phyloP scores from a whole-genome alignment of 1,140 invertebrate species.

The Bombus confusus region DNA sequence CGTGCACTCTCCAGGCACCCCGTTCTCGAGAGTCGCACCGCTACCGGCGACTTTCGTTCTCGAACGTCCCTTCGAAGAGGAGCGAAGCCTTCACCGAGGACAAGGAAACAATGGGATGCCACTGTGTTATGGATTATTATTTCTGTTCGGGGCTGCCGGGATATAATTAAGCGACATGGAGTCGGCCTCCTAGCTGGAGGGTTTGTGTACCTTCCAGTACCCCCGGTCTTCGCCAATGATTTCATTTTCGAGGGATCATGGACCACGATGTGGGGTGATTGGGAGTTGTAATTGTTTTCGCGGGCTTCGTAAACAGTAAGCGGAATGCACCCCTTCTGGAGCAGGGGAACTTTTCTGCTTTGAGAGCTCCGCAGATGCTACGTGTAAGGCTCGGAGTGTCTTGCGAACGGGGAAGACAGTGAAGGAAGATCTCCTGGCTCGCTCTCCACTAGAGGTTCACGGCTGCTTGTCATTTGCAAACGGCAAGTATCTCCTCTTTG shows the following conservation, averaged over 20 bases:
- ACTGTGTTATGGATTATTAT: conserved; percentile 47
- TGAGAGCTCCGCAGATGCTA: conserved; percentile 2
- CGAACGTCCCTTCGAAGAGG: conserved; percentile 60
- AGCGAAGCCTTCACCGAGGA: not conserved
- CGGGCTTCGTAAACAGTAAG: conserved; percentile 32
- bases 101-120: conserved; percentile 37
- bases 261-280: not conserved
- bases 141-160: conserved; percentile 39
- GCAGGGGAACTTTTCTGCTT: not conserved
- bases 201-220: conserved; percentile 16
- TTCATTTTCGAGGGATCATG: conserved; percentile 33
- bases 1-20: conserved; percentile 13
- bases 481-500: not conserved
- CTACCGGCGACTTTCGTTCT: conserved; percentile 10
- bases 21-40: conserved; percentile 50
- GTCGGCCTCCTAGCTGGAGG: not conserved
- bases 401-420: not conserved
- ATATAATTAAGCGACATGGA: conserved; percentile 53
- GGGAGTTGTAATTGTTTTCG: conserved; percentile 35
- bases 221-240: conserved; percentile 4
- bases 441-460: not conserved
- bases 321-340: not conserved
- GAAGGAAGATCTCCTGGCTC: not conserved
- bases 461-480: too few relatives aligned
- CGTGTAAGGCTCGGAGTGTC: not conserved